These are phyloP conservation scores for Epizoanthus fatuus DNA, from an alignment of 92 coral and sea anemone species.

Conservation along the genomic window DNA sequence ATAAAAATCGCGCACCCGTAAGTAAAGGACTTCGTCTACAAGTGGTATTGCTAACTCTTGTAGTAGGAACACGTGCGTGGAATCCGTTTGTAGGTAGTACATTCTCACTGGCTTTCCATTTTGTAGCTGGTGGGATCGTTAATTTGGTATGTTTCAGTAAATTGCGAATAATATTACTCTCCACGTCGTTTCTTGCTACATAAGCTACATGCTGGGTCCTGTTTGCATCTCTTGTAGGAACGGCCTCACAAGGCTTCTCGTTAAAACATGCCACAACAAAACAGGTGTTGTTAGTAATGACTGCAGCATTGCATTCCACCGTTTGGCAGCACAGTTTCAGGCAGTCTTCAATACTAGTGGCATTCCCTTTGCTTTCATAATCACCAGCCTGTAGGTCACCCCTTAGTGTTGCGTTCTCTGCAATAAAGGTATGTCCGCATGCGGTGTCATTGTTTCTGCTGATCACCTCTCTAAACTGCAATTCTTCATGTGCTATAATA, in stretches of 20 bases:
- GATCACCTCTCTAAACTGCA: slow-evolving; percentile 50
- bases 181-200: slow-evolving; percentile 74
- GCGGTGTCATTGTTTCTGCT: slow-evolving; percentile 53
- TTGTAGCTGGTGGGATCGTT: background rate
- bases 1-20: slow-evolving; percentile 70
- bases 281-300: slow-evolving; percentile 60
- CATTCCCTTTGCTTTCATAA: slow-evolving; percentile 65
- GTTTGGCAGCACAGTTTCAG: slow-evolving; percentile 81
- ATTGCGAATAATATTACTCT: slow-evolving; percentile 60
- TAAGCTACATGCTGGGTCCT: slow-evolving; percentile 57
- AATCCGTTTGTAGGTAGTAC: background rate
- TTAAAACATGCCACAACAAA: slow-evolving; percentile 70
- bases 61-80: background rate
- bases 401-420: slow-evolving; percentile 79
- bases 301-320: slow-evolving; percentile 79
- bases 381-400: slow-evolving; percentile 81
- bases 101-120: background rate
- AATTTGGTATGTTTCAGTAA: slow-evolving; percentile 45
- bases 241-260: slow-evolving; percentile 70
- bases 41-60: slow-evolving; percentile 21
- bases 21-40: slow-evolving; percentile 79
- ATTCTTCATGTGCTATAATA: slow-evolving; percentile 9
- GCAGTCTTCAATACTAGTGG: slow-evolving; percentile 78
- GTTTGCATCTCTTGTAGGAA: slow-evolving; percentile 42
- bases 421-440: slow-evolving; percentile 76